phyloP scores from a whole-genome alignment of 2,888 invertebrate genomes.

The Dryococelus australis region DNA sequence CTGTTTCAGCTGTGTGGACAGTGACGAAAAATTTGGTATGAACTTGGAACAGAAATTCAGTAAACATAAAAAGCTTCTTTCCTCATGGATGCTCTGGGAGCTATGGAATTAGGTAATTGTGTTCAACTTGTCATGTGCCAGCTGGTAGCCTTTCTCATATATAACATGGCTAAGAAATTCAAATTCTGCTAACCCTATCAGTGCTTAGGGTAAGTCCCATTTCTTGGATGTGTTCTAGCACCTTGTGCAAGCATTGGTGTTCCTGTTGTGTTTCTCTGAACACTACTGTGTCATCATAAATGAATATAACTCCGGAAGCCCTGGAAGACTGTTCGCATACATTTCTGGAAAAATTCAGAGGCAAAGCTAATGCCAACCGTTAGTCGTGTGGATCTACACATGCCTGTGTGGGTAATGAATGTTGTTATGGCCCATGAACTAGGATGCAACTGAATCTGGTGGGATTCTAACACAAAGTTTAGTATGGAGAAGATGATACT shows the following conservation, averaged over 20 bases:
- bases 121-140: slow-evolving; percentile 50
- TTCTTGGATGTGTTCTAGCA: slow-evolving; percentile 46
- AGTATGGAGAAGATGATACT: slow-evolving; percentile 28
- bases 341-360: slow-evolving; percentile 58
- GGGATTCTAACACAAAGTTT: slow-evolving; percentile 50
- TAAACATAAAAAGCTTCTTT: too few relatives aligned
- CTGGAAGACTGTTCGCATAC: slow-evolving; percentile 43
- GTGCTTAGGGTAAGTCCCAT: slow-evolving; percentile 47
- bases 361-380: slow-evolving; percentile 58
- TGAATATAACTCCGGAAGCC: too few relatives aligned
- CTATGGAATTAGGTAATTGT: slow-evolving; percentile 47
- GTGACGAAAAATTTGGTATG: neutral
- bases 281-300: slow-evolving; percentile 51
- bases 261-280: too few relatives aligned
- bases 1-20: neutral
- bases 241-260: slow-evolving; percentile 54
- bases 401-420: slow-evolving; percentile 54
- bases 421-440: slow-evolving; percentile 54
- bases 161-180: slow-evolving; percentile 50
- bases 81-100: slow-evolving; percentile 16
- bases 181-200: slow-evolving; percentile 47
- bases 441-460: slow-evolving; percentile 54
- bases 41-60: too few relatives aligned
- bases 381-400: slow-evolving; percentile 55
- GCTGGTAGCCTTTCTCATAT: slow-evolving; percentile 48